Percentiles rank a stretch among this genome's conserved stretches.
phyloP scores from a whole-genome alignment of 1,140 invertebrate genomes.

The Lasioglossum albipes region DNA sequence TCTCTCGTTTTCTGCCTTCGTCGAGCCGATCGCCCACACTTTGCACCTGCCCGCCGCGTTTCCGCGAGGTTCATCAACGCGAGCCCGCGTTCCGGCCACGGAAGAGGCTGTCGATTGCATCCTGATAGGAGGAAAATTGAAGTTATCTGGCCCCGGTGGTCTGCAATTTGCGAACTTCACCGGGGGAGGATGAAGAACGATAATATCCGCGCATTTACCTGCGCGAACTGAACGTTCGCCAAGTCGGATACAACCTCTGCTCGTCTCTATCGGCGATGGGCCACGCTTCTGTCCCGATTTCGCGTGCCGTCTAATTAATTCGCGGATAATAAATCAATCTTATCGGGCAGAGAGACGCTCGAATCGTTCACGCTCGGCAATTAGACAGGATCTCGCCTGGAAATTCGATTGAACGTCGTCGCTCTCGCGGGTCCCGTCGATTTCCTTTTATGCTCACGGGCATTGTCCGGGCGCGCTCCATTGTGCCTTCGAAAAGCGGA shows the following conservation, averaged over 20 bases:
- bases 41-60: neutral
- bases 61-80: neutral
- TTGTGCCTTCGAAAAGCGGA: constrained; percentile 36
- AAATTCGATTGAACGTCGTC: neutral
- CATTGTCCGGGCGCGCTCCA: neutral
- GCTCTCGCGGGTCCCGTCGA: neutral
- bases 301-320: constrained; percentile 21
- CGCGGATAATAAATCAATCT: constrained; percentile 28
- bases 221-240: neutral
- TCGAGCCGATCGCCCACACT: neutral
- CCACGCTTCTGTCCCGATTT: neutral
- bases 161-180: constrained; percentile 30
- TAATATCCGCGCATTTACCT: neutral
- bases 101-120: constrained; percentile 11
- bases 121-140: constrained; percentile 29
- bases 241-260: too few species aligned
- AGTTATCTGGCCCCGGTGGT: neutral
- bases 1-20: neutral
- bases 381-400: neutral
- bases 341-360: neutral
- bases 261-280: too few species aligned
- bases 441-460: neutral
- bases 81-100: neutral
- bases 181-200: constrained; percentile 29
- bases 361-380: neutral